A percentile compares a stretch with the other conserved stretches of the same genome.
These are phyloP conservation scores for Donacobius atricapilla DNA, from an alignment of 2,113 vertebrate species.

Conservation along the genomic window DNA sequence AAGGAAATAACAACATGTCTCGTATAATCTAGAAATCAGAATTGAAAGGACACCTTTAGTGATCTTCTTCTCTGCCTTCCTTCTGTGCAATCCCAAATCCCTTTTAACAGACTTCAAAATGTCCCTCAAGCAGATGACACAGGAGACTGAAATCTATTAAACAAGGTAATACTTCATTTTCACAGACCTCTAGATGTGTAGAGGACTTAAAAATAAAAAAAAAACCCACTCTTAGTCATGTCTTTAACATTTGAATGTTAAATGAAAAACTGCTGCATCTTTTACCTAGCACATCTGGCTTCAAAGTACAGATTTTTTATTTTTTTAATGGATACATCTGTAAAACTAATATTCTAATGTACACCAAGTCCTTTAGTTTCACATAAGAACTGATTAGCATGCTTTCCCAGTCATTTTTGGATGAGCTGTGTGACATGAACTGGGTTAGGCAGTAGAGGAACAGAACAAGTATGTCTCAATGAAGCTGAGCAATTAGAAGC, in stretches of 20 bases:
- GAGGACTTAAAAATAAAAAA: neutral
- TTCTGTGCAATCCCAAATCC: neutral
- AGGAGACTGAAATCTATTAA: slow-evolving; percentile 53
- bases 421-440: neutral
- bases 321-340: neutral
- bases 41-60: neutral
- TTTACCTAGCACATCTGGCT: neutral
- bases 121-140: neutral
- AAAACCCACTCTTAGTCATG: neutral
- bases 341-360: neutral
- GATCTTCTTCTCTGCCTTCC: neutral
- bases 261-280: neutral
- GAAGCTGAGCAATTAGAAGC: neutral
- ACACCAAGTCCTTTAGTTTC: neutral
- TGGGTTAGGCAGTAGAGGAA: neutral
- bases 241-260: slow-evolving; percentile 12
- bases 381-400: neutral
- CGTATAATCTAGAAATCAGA: slow-evolving; percentile 20
- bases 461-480: neutral
- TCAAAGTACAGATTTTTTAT: neutral
- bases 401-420: neutral
- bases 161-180: slow-evolving; percentile 31
- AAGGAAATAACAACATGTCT: neutral
- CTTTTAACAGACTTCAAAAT: slow-evolving; percentile 35
- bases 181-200: neutral